Conservation (phyloP, 1,140 invertebrate genomes). For the Mamestra configurata region DNA sequence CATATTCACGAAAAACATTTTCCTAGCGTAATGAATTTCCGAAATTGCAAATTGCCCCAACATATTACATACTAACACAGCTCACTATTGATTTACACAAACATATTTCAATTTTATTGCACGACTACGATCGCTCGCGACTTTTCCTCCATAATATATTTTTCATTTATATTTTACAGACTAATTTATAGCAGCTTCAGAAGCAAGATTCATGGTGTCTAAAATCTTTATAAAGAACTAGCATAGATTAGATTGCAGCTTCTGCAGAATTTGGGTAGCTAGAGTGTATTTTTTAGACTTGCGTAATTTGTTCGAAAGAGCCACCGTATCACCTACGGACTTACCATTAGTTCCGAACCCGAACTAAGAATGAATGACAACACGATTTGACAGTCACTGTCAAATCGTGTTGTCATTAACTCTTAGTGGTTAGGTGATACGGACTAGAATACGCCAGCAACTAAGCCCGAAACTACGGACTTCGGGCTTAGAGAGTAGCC, state of each 20-base stretch:
- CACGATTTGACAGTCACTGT: too few species aligned
- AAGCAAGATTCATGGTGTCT: slow-evolving; percentile 1
- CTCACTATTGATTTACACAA: slow-evolving; percentile 24
- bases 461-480: too few species aligned
- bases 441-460: too few species aligned
- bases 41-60: slow-evolving; percentile 21
- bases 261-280: too few species aligned
- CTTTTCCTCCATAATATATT: slow-evolving; percentile 20
- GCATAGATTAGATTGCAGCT: neutral
- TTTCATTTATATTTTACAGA: slow-evolving; percentile 26
- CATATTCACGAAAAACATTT: neutral
- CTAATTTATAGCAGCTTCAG: slow-evolving; percentile 22
- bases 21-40: neutral
- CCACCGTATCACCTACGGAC: too few species aligned
- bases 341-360: too few species aligned
- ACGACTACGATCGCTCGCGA: neutral
- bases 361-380: too few species aligned
- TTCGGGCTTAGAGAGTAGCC: too few species aligned
- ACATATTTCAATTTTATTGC: slow-evolving; percentile 42
- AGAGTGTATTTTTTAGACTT: too few species aligned
- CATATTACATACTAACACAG: neutral
- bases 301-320: too few species aligned
- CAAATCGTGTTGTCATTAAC: too few species aligned
- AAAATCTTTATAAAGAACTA: slow-evolving; percentile 1
- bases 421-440: too few species aligned